Conservation (phyloP, 2,113 vertebrate species). For the Scalopus aquaticus region DNA sequence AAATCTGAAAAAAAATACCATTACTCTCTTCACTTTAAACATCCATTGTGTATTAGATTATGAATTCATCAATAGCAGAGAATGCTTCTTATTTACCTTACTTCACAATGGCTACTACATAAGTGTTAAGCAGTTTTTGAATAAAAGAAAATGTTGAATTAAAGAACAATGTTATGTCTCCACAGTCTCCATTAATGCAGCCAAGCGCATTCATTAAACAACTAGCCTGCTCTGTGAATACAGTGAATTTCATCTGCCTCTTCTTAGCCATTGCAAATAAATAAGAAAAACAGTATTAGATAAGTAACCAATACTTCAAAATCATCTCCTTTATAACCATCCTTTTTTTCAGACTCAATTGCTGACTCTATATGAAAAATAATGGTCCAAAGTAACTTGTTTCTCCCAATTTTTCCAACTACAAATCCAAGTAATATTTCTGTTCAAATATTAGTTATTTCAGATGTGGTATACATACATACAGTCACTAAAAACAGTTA, state of each 20-base stretch:
- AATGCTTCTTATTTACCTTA: not conserved
- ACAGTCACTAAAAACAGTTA: not conserved
- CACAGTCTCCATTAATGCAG: not conserved
- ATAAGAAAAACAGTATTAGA: not conserved
- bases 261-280: not conserved
- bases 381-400: not conserved
- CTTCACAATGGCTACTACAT: not conserved
- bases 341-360: not conserved
- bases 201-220: not conserved
- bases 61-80: not conserved
- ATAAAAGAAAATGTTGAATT: not conserved
- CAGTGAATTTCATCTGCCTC: not conserved
- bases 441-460: not conserved
- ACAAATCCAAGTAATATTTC: not conserved
- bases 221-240: not conserved
- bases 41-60: fast-evolving
- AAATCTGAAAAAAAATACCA: too few species aligned
- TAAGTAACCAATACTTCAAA: not conserved
- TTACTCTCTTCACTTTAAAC: not conserved
- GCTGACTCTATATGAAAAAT: not conserved
- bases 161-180: not conserved
- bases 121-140: not conserved
- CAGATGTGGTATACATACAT: not conserved
- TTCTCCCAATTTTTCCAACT: not conserved
- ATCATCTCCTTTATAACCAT: not conserved